Evolutionary conservation across 2,797 vertebrate genomes (phyloP).

Genomic region (Threskiornis aethiopicus): DNA sequence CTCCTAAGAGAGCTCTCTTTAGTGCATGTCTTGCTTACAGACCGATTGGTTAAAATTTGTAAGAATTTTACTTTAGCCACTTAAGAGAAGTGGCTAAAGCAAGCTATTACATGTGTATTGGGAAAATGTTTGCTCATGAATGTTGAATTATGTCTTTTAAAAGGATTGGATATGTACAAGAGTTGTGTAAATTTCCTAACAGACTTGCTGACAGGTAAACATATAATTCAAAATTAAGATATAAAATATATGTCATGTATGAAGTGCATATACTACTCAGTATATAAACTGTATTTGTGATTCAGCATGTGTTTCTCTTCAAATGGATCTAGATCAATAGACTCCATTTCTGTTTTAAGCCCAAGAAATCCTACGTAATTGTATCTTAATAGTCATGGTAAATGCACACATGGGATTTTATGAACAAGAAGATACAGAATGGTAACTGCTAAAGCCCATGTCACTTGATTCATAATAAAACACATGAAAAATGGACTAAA

Average conservation of each 20-base stretch:
- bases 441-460: neutral
- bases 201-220: neutral
- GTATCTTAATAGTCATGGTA: neutral
- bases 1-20: neutral
- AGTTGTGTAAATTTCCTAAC: neutral
- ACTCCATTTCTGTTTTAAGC: neutral
- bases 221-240: neutral
- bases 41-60: neutral
- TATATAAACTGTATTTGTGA: neutral
- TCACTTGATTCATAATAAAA: neutral
- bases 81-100: neutral
- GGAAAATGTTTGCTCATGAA: neutral
- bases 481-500: neutral
- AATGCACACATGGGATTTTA: neutral
- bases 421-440: neutral
- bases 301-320: neutral
- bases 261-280: neutral
- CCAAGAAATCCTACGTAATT: neutral
- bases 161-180: neutral
- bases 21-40: neutral
- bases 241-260: neutral
- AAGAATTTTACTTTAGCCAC: no score
- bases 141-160: neutral
- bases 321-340: neutral
- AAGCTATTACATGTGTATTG: neutral